Evolutionary conservation across 2,797 vertebrate genomes (phyloP).

Genomic region (Macropus fuliginosus): DNA sequence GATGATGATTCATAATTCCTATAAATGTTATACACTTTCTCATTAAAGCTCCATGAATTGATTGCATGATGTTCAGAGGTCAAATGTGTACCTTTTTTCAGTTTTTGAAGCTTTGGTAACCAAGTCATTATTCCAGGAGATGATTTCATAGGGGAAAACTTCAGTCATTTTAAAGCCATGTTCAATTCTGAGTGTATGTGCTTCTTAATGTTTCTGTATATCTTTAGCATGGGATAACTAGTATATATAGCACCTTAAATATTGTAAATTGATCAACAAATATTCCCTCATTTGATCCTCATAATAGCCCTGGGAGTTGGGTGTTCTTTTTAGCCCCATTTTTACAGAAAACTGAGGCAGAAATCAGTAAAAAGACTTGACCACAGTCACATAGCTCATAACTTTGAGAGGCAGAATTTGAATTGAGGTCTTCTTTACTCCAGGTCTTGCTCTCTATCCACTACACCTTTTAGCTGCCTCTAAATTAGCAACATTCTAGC

Average conservation of each 20-base stretch:
- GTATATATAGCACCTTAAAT: background rate
- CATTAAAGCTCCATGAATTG: background rate
- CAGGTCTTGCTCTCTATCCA: background rate
- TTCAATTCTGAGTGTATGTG: background rate
- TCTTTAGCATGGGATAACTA: conserved; percentile 16
- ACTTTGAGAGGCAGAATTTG: background rate
- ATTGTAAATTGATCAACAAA: background rate
- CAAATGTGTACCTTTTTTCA: conserved; percentile 65
- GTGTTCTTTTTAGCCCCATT: background rate
- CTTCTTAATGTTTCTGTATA: background rate
- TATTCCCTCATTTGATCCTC: background rate
- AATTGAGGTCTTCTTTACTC: background rate
- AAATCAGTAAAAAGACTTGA: background rate
- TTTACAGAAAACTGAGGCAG: background rate
- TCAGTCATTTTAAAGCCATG: conserved; percentile 44
- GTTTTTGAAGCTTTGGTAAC: background rate
- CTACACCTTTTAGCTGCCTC: background rate
- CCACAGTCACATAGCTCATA: background rate
- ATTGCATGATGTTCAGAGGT: conserved; percentile 33
- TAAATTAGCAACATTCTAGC: background rate
- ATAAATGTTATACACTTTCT: conserved; percentile 15
- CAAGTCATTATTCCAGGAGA: conserved; percentile 45
- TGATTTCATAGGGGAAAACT: conserved; percentile 16
- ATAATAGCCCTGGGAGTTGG: background rate
- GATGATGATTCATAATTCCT: background rate